Base-by-base conservation (phyloP, 2,797 vertebrate species). In the Neopelma chrysocephalum region DNA sequence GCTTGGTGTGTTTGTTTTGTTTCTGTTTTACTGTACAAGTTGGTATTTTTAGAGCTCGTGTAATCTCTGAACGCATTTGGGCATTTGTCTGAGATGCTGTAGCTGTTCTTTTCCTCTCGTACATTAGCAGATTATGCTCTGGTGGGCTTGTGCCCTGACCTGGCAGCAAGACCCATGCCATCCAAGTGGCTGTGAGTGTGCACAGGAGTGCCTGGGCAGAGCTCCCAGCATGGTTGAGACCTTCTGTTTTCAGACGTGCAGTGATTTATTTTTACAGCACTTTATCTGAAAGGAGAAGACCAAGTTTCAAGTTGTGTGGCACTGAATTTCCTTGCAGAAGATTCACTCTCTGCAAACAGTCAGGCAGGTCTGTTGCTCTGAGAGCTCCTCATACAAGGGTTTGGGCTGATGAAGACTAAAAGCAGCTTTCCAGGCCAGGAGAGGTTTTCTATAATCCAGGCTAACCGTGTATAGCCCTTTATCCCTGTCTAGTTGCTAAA, bases 381-480 rank as follows among this genome's bases (percentile, higher is more conserved):
- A 71, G 42, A 75, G 34, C 36, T 90, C 43, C 47, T 40, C 0
- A 0, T 62, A 15, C 76, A 65, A 54, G 75, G 38, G 50, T 85
- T 93, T 87, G 86, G 86, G 64, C 81, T 94, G 86, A 48, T 87
- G 87, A 71, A 65, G 50, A 54, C 61, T 69, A n/a, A 87, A 92
- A 96, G 76, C 84, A 81, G 89, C 93, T 94, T 95, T 85, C 53
- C 76, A 58, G 72, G 81, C 84, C 0, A 1, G 72, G 72, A 78
- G 82, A 85, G 72, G 68, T 91, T 96, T 95, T 87, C 65, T 62
- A 1, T 93, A 89, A 94, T 95, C 92, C 84, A 43, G 36, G 79
- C 72, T 94, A 81, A 86, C 76, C 0, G 0, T 81, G 84, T 85
- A 56, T 71, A 94, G 72, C 79, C 76, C 23, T 92, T 93, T 92